phyloP scores from a whole-genome alignment of 1,140 invertebrate species.

The Euura lappo region DNA sequence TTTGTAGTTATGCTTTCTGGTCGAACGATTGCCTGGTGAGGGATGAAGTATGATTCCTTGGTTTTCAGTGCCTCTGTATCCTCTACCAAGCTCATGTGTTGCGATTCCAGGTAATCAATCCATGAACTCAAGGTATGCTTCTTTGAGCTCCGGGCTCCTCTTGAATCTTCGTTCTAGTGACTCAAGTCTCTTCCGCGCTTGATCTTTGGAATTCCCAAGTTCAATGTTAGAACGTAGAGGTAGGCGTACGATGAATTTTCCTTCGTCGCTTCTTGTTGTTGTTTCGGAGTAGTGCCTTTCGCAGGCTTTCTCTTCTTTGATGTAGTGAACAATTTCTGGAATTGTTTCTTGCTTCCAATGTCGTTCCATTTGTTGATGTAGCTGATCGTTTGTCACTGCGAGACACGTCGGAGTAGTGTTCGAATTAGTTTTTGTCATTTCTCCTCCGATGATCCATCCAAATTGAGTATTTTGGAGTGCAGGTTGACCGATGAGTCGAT shows the following conservation, averaged over 20 bases:
- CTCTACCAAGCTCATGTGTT: slow-evolving; percentile 36
- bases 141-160: not conserved
- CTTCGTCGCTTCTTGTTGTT: not conserved
- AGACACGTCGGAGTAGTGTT: not conserved
- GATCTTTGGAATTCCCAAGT: not conserved
- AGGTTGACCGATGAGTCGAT: slow-evolving; percentile 3
- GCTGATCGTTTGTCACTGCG: not conserved
- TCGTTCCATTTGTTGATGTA: slow-evolving; percentile 13
- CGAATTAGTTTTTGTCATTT: too few species aligned
- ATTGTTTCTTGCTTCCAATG: slow-evolving; percentile 21
- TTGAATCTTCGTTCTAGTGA: not conserved
- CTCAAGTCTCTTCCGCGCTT: not conserved
- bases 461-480: slow-evolving; percentile 19
- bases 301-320: not conserved
- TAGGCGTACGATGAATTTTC: not conserved
- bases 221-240: not conserved
- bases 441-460: slow-evolving; percentile 22
- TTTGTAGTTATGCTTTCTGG: slow-evolving; percentile 21
- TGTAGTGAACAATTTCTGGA: too few species aligned
- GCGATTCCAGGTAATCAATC: slow-evolving; percentile 35
- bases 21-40: not conserved
- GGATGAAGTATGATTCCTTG: not conserved
- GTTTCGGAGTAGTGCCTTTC: not conserved
- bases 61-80: not conserved
- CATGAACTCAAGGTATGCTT: slow-evolving; percentile 34